These are phyloP conservation scores for Labeo calbasu DNA, from an alignment of 2,797 vertebrate genomes.

Conservation along the genomic window DNA sequence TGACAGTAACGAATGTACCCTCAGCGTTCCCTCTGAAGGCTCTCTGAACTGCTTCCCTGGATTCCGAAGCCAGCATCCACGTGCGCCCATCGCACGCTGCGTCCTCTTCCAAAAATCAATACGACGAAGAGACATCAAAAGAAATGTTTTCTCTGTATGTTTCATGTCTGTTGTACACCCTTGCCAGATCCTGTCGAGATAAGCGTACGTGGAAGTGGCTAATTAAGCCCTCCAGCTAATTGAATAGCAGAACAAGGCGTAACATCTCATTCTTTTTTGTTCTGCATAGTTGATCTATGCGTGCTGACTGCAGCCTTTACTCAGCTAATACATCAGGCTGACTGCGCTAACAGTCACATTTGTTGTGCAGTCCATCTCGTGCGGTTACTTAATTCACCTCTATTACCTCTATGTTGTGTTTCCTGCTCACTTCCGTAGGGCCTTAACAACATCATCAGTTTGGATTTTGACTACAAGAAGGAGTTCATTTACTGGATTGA, in stretches of 20 bases:
- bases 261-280: constrained; percentile 50
- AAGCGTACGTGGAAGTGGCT: constrained; percentile 48
- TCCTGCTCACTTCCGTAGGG: constrained; percentile 78
- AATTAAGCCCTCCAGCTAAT: constrained; percentile 61
- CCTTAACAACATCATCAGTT: constrained; percentile 95
- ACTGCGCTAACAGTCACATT: constrained; percentile 26
- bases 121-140: constrained; percentile 59
- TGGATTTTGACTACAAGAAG: constrained; percentile 98
- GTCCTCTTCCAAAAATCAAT: constrained; percentile 58
- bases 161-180: constrained; percentile 43
- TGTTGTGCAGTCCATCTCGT: constrained; percentile 21
- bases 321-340: constrained; percentile 36
- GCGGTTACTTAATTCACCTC: constrained; percentile 11
- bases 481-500: constrained; percentile 99
- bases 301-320: constrained; percentile 40
- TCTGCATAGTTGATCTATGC: constrained; percentile 45
- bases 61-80: constrained; percentile 24
- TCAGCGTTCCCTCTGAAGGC: constrained; percentile 64
- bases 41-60: constrained; percentile 48
- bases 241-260: constrained; percentile 48
- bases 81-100: constrained; percentile 17
- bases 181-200: constrained; percentile 49
- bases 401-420: constrained; percentile 17
- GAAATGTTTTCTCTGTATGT: constrained; percentile 38
- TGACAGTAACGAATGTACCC: constrained; percentile 63